Conservation (phyloP, 2,888 invertebrate species). For the Colostygia pectinataria region DNA sequence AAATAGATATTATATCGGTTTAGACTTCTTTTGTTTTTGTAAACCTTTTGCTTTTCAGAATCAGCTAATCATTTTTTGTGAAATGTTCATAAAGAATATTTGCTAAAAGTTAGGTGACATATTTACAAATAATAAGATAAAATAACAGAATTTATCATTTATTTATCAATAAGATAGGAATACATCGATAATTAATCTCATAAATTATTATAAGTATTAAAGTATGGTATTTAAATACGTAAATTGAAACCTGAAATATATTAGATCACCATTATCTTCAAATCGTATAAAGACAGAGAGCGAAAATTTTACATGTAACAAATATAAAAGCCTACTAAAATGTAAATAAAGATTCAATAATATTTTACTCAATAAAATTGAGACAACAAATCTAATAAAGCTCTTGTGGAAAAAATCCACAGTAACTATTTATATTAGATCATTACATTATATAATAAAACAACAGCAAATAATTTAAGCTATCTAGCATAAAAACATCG, state of each 20-base stretch:
- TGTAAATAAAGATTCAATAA: slow-evolving; percentile 14
- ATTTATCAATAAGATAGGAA: slow-evolving; percentile 27
- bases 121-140: background rate
- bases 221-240: background rate
- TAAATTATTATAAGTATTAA: slow-evolving; percentile 13
- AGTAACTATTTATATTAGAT: background rate
- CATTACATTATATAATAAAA: slow-evolving; percentile 10
- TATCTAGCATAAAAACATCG: slow-evolving; percentile 19
- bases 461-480: slow-evolving; percentile 15
- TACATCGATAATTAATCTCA: slow-evolving; percentile 28
- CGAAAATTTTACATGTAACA: slow-evolving; percentile 14
- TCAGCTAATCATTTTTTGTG: too few relatives aligned
- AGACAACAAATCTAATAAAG: slow-evolving; percentile 10
- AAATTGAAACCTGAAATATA: slow-evolving; percentile 8
- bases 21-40: too few relatives aligned
- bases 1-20: too few relatives aligned
- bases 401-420: slow-evolving; percentile 1
- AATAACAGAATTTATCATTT: slow-evolving; percentile 8
- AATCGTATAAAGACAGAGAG: slow-evolving; percentile 19
- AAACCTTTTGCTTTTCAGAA: too few relatives aligned
- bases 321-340: slow-evolving; percentile 16
- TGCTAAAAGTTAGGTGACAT: too few relatives aligned
- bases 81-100: too few relatives aligned
- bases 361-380: slow-evolving; percentile 12
- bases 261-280: slow-evolving; percentile 7